Evolutionary conservation across 2,888 invertebrate species (phyloP).

Genomic region (Synergus laeviventris): DNA sequence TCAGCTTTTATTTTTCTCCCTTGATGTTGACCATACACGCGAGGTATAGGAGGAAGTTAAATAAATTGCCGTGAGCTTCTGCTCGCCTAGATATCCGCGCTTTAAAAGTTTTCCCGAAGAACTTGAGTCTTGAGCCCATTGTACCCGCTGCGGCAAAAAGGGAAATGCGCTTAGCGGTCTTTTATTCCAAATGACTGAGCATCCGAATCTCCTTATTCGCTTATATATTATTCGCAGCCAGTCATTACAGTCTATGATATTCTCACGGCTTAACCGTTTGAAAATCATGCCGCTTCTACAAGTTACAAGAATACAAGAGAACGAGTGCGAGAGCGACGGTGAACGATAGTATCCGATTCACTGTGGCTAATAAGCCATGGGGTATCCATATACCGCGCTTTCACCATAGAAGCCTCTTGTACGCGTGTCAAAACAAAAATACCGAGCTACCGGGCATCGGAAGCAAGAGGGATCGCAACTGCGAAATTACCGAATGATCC

Average conservation of each 20-base stretch:
- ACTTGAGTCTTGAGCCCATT: constrained; percentile 47
- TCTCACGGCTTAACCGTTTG: constrained; percentile 65
- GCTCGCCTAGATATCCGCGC: constrained; percentile 24
- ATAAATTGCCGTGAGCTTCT: constrained; percentile 34
- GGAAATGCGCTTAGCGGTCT: constrained; percentile 66
- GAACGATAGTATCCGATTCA: constrained; percentile 63
- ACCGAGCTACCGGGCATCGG: constrained; percentile 50
- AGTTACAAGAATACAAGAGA: constrained; percentile 36
- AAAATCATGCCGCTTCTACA: constrained; percentile 50
- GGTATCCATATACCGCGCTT: constrained; percentile 65
- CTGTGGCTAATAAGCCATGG: constrained; percentile 68
- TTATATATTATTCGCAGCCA: constrained; percentile 57
- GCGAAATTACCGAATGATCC: constrained; percentile 68
- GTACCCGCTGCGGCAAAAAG: constrained; percentile 57
- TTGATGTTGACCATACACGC: constrained; percentile 31
- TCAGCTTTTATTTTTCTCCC: neutral
- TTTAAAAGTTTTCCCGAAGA: constrained; percentile 34
- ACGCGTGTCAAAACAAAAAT: constrained; percentile 75
- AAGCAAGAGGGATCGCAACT: constrained; percentile 55
- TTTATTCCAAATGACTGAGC: constrained; percentile 58
- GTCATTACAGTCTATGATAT: constrained; percentile 70
- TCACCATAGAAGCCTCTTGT: constrained; percentile 59
- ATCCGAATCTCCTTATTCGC: constrained; percentile 56
- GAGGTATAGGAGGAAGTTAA: constrained; percentile 17
- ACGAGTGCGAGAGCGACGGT: constrained; percentile 38